Evolutionary conservation across 2,113 vertebrate species (phyloP), one percentile per base, ranked within the genome.

Genomic region (Ctenomys sociabilis): DNA sequence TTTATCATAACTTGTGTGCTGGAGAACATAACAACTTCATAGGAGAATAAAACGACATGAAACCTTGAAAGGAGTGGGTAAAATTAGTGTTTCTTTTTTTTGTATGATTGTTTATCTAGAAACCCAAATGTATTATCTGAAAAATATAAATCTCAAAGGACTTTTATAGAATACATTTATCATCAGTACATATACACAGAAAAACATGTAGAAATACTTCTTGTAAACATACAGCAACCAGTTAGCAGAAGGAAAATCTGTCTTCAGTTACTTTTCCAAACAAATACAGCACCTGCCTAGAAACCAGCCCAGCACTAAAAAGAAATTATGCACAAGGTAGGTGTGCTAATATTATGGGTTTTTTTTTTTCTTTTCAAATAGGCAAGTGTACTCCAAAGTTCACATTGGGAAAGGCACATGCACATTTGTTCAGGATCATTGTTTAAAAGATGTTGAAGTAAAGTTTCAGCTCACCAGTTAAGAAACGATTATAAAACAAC

Each of bases 401-500:
- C 13, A 32, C 37, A 30, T 81, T 21, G 1, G 30, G 8, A 40
- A 87, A 81, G 64, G 93, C n/a, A 82, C 49, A 54, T 45, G 61
- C 12, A 17, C 1, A 73, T 61, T 87, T 66, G 2, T 43, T 14
- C 72, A 17, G 4, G 22, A 84, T 10, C 83, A n/a, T 9, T 73
- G 82, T 87, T 81, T 77, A 16, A 45, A n/a, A 61, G 2, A 91
- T 40, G 4, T 37, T 16, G n/a, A 68, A 68, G 10, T 43, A 1
- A 9, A 0, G 13, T 24, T 89, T 91, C 90, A 93, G 85, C 30
- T 6, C 30, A 68, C 10, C 24, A 85, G 22, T 59, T 85, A 80
- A 78, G 63, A 57, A 95, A 77, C 52, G 83, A 89, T 70, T 90
- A 59, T 70, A 40, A 85, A 95, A 88, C 7, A 80, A 61, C 32